Evolutionary conservation across 2,113 vertebrate genomes (phyloP), one percentile per base, ranked within the genome.

Genomic region (Atrichornis clamosus): DNA sequence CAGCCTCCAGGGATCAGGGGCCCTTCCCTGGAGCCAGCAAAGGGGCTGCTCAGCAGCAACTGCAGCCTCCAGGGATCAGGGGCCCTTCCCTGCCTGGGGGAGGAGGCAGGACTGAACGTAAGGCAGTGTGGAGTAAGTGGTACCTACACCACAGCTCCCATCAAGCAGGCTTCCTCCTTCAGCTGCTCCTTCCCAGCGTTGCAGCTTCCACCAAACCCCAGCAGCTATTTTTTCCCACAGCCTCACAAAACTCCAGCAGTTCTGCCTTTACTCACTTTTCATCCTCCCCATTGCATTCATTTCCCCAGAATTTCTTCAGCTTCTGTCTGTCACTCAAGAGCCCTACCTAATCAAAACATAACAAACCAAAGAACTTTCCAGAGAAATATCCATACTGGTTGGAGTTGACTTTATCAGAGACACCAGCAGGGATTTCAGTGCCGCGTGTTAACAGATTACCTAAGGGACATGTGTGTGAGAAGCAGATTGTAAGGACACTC

Each of bases 131-230:
- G n/a, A 33, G 3, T 37, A 12, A 7, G 24, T 52, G 59, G 11
- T 32, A 37, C 27, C 42, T 35, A 6, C 50, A 46, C 39, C n/a
- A 28, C 4, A 5, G 55, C 28, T 55, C 39, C 39, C 60, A 91
- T 7, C 60, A 28, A 65, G 37, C n/a, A 58, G 80, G 4, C 14
- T 13, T 46, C 14, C 30, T 55, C 32, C 41, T 81, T 49, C 58
- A 52, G 39, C n/a, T n/a, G 21, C 5, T 8, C 27, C 44, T 75
- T 85, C 35, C 65, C 70, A 41, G 9, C 1, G 0, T 2, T 5
- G 1, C 68, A 81, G 33, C 26, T 50, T 67, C 52, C 56, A 41
- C 62, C 73, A 93, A 73, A 35, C 47, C 10, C n/a, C 53, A 53
- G 67, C 19, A 53, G 26, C n/a, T 64, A 11, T 1, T 89, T 68